These are phyloP conservation scores for Bradypodion pumilum DNA, from an alignment of 2,797 vertebrate species.

Conservation along the genomic window DNA sequence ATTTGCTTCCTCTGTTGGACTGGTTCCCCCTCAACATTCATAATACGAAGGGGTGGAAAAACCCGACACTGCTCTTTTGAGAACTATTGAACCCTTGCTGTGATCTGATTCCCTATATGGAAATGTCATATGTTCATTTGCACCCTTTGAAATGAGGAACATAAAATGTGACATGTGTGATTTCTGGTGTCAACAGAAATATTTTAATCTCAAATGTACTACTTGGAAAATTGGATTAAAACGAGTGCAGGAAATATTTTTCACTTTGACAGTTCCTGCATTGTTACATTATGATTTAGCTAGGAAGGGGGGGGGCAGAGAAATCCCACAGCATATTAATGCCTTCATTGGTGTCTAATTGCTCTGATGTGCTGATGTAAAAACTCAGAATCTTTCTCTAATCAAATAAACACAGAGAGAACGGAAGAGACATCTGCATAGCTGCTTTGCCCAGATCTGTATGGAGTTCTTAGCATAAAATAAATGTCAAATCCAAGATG, in stretches of 20 bases:
- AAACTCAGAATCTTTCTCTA: not conserved
- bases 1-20: no score
- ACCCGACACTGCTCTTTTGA: no score
- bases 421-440: no score
- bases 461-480: no score
- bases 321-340: slow-evolving; percentile 9
- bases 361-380: not conserved
- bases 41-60: no score
- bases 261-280: slow-evolving; percentile 30
- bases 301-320: slow-evolving; percentile 1
- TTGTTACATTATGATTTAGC: not conserved
- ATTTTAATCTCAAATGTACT: slow-evolving; percentile 56
- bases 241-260: slow-evolving; percentile 40
- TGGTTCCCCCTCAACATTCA: no score
- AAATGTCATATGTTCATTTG: not conserved
- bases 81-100: not conserved
- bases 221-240: slow-evolving; percentile 46
- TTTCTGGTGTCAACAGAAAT: no score
- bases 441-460: no score
- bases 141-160: not conserved
- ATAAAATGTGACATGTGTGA: not conserved
- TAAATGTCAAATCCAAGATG: not conserved
- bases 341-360: not conserved
- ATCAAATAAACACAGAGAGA: not conserved
- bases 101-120: not conserved